These are phyloP conservation scores for Arrhamphus sclerolepis DNA, from an alignment of 2,797 vertebrate species.

Conservation along the genomic window DNA sequence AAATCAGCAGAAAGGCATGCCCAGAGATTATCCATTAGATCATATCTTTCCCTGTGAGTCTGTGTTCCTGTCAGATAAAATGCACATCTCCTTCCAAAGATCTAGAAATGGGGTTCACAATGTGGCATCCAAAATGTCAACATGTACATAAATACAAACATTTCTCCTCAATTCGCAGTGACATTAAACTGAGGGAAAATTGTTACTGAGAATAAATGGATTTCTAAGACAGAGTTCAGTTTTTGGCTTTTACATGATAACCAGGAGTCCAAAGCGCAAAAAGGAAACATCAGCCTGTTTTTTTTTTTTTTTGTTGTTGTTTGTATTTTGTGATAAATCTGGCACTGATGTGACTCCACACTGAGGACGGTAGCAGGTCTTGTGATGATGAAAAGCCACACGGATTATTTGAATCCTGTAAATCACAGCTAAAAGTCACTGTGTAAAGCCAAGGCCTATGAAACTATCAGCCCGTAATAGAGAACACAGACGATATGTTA, in stretches of 20 bases:
- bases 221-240: slow-evolving; percentile 33
- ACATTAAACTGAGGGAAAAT: slow-evolving; percentile 59
- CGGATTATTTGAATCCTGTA: slow-evolving; percentile 75
- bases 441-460: slow-evolving; percentile 74
- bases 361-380: slow-evolving; percentile 25
- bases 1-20: slow-evolving; percentile 45
- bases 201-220: slow-evolving; percentile 21
- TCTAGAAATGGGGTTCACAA: slow-evolving; percentile 61
- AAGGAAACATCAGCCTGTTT: slow-evolving; percentile 24
- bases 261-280: slow-evolving; percentile 40
- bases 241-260: slow-evolving; percentile 50
- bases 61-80: slow-evolving; percentile 70
- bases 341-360: slow-evolving; percentile 26
- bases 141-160: slow-evolving; percentile 59
- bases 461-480: slow-evolving; percentile 73
- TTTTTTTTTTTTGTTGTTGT: slow-evolving; percentile 35
- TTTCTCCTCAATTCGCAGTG: slow-evolving; percentile 36
- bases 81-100: slow-evolving; percentile 53
- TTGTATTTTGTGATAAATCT: slow-evolving; percentile 46
- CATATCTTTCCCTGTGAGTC: slow-evolving; percentile 49
- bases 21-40: slow-evolving; percentile 60
- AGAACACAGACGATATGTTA: slow-evolving; percentile 73
- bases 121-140: slow-evolving; percentile 72
- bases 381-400: slow-evolving; percentile 57
- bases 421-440: slow-evolving; percentile 76